Evolutionary conservation across 2,888 invertebrate genomes (phyloP).

Genomic region (Steinernema hermaphroditum): DNA sequence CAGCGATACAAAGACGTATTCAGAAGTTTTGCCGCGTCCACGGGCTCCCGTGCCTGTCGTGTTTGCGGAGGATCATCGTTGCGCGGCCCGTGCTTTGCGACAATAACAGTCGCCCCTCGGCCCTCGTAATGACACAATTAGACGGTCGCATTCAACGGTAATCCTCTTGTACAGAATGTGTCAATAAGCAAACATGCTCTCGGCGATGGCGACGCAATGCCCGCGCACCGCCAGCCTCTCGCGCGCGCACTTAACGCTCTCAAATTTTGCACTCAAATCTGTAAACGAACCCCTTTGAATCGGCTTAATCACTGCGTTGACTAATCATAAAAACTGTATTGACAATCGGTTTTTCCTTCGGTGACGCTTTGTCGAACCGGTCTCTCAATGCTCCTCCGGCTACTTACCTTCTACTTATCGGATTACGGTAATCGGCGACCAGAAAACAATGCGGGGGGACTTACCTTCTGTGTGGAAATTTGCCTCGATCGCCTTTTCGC

Average conservation of each 20-base stretch:
- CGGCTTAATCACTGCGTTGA: background rate
- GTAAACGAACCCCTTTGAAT: constrained; percentile 11
- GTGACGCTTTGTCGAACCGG: background rate
- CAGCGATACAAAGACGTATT: no score
- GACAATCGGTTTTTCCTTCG: constrained; percentile 6
- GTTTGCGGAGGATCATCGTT: constrained; percentile 24
- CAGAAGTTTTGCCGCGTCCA: background rate
- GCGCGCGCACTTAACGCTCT: constrained; percentile 3
- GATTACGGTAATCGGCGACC: constrained; percentile 17
- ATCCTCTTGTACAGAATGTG: constrained; percentile 31
- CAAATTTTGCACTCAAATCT: constrained; percentile 16
- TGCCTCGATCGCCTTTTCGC: constrained; percentile 48
- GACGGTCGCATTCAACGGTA: constrained; percentile 29
- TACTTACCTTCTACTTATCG: constrained; percentile 9
- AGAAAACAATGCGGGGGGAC: background rate
- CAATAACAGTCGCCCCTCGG: constrained; percentile 5
- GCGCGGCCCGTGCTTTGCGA: background rate
- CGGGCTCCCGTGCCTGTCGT: background rate
- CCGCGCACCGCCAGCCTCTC: background rate
- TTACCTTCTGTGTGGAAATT: constrained; percentile 48
- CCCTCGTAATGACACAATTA: constrained; percentile 27
- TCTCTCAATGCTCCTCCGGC: background rate
- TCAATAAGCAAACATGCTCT: constrained; percentile 28
- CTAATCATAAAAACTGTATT: background rate
- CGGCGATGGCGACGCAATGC: background rate